Conservation (phyloP, 37 sponge, comb jelly and placozoan species). For the Diacarnus erythraeanus region DNA sequence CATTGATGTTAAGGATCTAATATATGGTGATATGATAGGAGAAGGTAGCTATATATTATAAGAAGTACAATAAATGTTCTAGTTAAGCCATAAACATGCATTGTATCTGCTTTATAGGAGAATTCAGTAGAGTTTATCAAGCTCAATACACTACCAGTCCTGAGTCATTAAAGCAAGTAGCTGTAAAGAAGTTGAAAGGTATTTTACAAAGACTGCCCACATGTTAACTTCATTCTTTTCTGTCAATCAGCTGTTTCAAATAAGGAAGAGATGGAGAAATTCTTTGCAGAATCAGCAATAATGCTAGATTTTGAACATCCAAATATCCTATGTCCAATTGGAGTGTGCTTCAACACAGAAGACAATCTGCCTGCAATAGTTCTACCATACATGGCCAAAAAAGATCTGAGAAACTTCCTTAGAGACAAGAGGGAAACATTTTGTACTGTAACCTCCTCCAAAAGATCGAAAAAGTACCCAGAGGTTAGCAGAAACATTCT, state of each 20-base stretch:
- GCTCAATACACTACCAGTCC: not conserved
- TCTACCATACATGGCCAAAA: conserved; percentile 46
- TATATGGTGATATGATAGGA: not conserved
- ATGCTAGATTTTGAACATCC: conserved; percentile 45
- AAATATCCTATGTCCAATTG: conserved; percentile 44
- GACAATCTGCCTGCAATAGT: conserved; percentile 36
- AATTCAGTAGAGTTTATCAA: not conserved
- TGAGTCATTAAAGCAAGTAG: not conserved
- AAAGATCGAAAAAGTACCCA: not conserved
- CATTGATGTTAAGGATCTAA: not conserved
- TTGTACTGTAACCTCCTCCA: not conserved
- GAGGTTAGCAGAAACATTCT: not conserved
- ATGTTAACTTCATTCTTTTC: not conserved
- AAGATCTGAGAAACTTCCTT: conserved; percentile 41
- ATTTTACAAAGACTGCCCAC: too few relatives aligned
- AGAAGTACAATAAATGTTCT: not conserved
- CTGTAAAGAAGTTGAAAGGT: conserved; percentile 30
- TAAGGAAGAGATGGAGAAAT: conserved; percentile 31
- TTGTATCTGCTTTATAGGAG: not conserved
- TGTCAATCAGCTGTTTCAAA: not conserved
- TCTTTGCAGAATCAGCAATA: conserved; percentile 30
- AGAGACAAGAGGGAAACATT: not conserved
- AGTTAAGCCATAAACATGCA: not conserved
- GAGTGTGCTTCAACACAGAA: conserved; percentile 53
- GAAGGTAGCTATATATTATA: conserved; percentile 8